Base-by-base conservation (phyloP, 1,140 invertebrate genomes). In the Drosophila subpulchrella region DNA sequence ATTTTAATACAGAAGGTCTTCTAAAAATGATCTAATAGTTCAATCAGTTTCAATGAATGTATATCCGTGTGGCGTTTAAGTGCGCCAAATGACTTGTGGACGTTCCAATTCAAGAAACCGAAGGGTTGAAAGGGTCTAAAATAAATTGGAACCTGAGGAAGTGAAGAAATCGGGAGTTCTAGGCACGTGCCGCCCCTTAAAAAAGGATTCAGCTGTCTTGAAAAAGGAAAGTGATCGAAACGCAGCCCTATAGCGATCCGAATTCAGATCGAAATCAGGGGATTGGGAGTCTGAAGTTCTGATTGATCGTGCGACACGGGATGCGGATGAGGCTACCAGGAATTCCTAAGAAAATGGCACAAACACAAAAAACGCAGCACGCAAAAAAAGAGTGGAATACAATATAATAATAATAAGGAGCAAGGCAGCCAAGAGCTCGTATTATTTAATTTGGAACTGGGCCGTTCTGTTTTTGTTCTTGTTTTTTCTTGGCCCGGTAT, bases 381-480 rank as follows among this genome's bases (percentile, higher is more conserved):
- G 77, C 80, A 81, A 81, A 90, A 78, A 89, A 90, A 90, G 84
- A 76, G 65, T 84, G 80, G 84, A 84, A 88, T 88, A 88, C 83
- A 88, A 88, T 88, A 88, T 89, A 83, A 88, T 88, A 89, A 88
- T 89, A 84, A 88, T 71, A 88, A 88, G 77, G 72, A 83, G 70
- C 51, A 47, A 41, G 30, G 48, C 17, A 62, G 30, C 60, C 27
- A 41, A 38, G 59, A 44, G 51, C 54, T 76, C 75, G 67, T 90
- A 89, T 89, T 89, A 89, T 89, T 89, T 89, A 90, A 89, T 89
- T 90, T 89, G 80, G 73, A 78, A 89, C 80, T 80, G 83, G 75
- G 76, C 58, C 59, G 61, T 4, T 41, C 53, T 46, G 6, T 67
- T 66, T 61, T 73, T 56, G 42, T 62, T 71, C 67, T 36, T 53